These are phyloP conservation scores for Nixonia krombeini DNA, from an alignment of 1,140 invertebrate genomes.

Conservation along the genomic window DNA sequence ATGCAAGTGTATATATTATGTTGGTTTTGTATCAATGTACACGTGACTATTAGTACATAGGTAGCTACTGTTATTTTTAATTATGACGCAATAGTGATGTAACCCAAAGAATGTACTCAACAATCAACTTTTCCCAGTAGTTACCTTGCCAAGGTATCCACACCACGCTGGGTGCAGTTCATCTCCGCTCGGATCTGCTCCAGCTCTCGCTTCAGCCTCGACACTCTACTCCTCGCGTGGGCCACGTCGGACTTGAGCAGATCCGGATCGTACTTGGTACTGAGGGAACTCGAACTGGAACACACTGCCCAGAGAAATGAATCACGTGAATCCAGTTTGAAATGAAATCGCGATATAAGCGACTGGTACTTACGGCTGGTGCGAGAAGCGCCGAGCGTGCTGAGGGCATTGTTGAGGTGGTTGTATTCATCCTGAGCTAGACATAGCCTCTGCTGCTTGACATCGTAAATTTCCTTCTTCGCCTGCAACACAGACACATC, in stretches of 20 bases:
- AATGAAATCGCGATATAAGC: too few species aligned
- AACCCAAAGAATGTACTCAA: too few species aligned
- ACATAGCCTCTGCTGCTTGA: slow-evolving; percentile 93
- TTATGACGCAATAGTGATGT: too few species aligned
- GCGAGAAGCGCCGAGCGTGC: slow-evolving; percentile 85
- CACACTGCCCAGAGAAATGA: slow-evolving; percentile 79
- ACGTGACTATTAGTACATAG: too few species aligned
- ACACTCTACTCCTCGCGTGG: slow-evolving; percentile 88
- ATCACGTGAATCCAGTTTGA: neutral
- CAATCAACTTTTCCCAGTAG: too few species aligned
- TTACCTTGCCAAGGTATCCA: slow-evolving; percentile 91
- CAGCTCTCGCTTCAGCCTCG: slow-evolving; percentile 89
- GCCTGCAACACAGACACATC: slow-evolving; percentile 78
- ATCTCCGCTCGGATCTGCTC: slow-evolving; percentile 94
- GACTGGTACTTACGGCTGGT: slow-evolving; percentile 89
- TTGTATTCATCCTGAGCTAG: slow-evolving; percentile 97
- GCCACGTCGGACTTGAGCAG: slow-evolving; percentile 93
- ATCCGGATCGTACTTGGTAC: slow-evolving; percentile 95
- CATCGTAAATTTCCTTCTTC: slow-evolving; percentile 95
- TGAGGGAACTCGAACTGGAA: slow-evolving; percentile 89
- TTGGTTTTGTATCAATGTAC: too few species aligned
- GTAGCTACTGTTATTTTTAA: too few species aligned
- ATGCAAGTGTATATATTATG: too few species aligned
- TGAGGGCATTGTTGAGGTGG: slow-evolving; percentile 89
- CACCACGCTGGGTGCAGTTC: slow-evolving; percentile 90